Base-by-base conservation (phyloP, 2,113 vertebrate species). In the Cyprinodon tularosa region DNA sequence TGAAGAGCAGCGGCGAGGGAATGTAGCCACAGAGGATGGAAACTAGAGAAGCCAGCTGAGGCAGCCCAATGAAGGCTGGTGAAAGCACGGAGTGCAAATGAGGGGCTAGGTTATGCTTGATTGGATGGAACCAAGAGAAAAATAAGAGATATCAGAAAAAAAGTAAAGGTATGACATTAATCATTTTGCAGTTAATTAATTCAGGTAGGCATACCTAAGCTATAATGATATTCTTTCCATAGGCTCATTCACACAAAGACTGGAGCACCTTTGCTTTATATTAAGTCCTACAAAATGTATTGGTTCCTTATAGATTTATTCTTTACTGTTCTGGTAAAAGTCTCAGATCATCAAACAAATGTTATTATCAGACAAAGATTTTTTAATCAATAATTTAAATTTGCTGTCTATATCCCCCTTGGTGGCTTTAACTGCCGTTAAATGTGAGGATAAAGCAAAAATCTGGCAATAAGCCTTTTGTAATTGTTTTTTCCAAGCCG, bases 181-280 rank as follows among this genome's bases (percentile, higher is more conserved):
- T 93, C 84, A 81, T 67, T 42, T 40, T 74, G 81, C 77, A 72
- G 82, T 89, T 91, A 93, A 93, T 90, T 89, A 83, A 81, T 75
- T 39, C 71, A 50, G 44, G 6, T 29, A 29, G 29, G 29, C 29
- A 29, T 66, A 75, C 75, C 81, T 39, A 14, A 37, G 36, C 82
- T 68, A 88, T 90, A 91, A 17, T 42, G 81, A 91, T 93, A 88
- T 88, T 78, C 61, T 36, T 63, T 71, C 78, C 62, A 61, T 29
- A 59, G 64, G 73, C 78, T 84, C 29, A 72, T 78, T 72, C 77
- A 77, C 62, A 72, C 39, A 29, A 36, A 40, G 57, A 85, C 69
- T 48, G 44, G 40, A 66, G 20, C 62, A 15, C 47, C 22, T 22
- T 66, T 36, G 17, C 38, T n/a, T 20, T 6, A 69, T 64, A 81